Evolutionary conservation across 2,888 invertebrate species (phyloP).

Genomic region (Protonemura montana): DNA sequence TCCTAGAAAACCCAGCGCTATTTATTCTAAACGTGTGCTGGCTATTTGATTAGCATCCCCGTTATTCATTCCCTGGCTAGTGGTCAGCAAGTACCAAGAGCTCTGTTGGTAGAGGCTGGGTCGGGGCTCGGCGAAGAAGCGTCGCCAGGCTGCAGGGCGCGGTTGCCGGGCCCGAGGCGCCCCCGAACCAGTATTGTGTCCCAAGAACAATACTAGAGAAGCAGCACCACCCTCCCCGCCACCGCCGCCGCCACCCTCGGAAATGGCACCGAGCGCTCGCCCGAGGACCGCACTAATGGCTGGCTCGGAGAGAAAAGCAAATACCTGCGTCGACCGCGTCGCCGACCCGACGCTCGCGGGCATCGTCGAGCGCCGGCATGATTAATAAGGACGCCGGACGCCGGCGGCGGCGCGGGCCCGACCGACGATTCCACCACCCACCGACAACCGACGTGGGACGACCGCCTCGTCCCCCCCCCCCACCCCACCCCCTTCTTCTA

Average conservation of each 20-base stretch:
- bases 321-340: conserved; percentile 16
- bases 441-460: neutral
- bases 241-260: neutral
- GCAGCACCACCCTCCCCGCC: neutral
- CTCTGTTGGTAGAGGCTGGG: too few relatives aligned
- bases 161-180: neutral
- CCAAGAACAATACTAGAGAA: conserved; percentile 29
- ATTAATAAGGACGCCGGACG: neutral
- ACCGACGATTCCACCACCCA: neutral
- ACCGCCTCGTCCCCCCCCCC: too few relatives aligned
- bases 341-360: conserved; percentile 13
- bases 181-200: neutral
- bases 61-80: too few relatives aligned
- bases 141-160: too few relatives aligned
- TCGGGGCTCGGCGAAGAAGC: too few relatives aligned
- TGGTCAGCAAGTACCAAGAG: too few relatives aligned
- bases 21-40: too few relatives aligned
- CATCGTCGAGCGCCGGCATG: conserved; percentile 31
- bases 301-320: neutral
- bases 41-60: too few relatives aligned
- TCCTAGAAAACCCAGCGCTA: too few relatives aligned
- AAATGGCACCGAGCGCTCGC: too few relatives aligned
- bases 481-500: too few relatives aligned
- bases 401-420: neutral
- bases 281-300: neutral